Evolutionary conservation across 53 echinoderm and acorn worm species (phyloP), one percentile per base, ranked within the genome.

Genomic region (Stichopus horrens): DNA sequence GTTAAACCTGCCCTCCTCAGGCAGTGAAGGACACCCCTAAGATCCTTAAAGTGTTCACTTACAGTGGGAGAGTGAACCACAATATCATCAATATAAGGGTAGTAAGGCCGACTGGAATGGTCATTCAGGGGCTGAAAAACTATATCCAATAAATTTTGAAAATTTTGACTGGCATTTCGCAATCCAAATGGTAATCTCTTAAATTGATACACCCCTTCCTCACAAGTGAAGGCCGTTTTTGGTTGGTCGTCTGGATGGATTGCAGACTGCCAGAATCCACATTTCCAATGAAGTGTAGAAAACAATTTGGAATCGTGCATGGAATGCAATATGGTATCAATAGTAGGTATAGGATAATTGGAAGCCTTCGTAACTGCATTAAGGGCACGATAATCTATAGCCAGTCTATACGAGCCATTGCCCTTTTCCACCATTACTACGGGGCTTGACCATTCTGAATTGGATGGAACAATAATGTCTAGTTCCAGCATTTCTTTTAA

Each of bases 261-360:
- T 18, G 10, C 16, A n/a, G 88, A 78, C 57, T 91, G 91, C 88
- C 88, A 88, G 57, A 79, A 91, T 5, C 91, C 91, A 58, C 80
- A 78, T 7, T 63, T 86, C 53, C 86, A 73, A 56, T 90, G 87
- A 5, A 90, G 66, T 5, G 90, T 74, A 3, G 74, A 74, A 37
- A 86, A 90, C 6, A 90, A 53, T 7, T 14, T 71, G 52, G 89
- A 78, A 54, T 79, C 79, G 82, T 71, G 57, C 73, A 89, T 37
- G 4, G 76, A 78, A 23, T 83, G 21, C 19, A 83, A 57, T 13
- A 86, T 73, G 0, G n/a, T 13, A 53, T 86, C 86, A 71, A 86
- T 86, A 0, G 63, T 60, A 0, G 58, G 83, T 0, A 83, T 60
- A 0, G 83, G 59, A 7, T 83, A 83, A 11, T 83, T 83, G 8